A percentile compares a stretch with the other conserved stretches of the same genome.
These are phyloP conservation scores for Lepeophtheirus salmonis DNA, from an alignment of 1,140 invertebrate genomes.

Conservation along the genomic window DNA sequence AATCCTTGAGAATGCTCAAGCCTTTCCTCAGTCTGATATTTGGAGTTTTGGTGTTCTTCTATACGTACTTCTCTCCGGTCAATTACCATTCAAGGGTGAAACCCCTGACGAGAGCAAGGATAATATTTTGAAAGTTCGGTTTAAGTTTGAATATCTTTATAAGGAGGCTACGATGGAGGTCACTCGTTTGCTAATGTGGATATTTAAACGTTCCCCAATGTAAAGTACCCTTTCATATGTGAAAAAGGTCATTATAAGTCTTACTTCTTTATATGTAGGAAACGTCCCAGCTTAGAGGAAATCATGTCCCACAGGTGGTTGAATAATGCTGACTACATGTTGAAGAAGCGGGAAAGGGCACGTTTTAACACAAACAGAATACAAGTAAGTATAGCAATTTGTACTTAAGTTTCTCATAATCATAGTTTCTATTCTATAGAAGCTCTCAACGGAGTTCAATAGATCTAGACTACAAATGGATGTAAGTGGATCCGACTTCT, in stretches of 20 bases:
- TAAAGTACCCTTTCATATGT: too few relatives aligned
- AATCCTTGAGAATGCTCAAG: constrained; percentile 60
- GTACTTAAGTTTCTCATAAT: background rate
- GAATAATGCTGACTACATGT: constrained; percentile 70
- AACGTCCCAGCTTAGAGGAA: constrained; percentile 77
- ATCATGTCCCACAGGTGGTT: constrained; percentile 90
- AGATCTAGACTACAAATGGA: background rate
- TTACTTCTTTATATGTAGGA: constrained; percentile 38
- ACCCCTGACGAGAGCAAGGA: constrained; percentile 63
- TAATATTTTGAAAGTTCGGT: constrained; percentile 80
- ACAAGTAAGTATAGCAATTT: constrained; percentile 5
- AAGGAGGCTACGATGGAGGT: constrained; percentile 85
- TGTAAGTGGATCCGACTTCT: background rate
- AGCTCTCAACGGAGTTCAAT: background rate
- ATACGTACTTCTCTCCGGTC: constrained; percentile 83
- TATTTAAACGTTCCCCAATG: constrained; percentile 81
- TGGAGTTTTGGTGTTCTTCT: constrained; percentile 84
- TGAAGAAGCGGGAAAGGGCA: constrained; percentile 72
- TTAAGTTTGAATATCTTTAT: constrained; percentile 79
- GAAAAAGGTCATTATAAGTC: constrained; percentile 13
- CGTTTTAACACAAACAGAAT: constrained; percentile 58
- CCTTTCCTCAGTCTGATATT: constrained; percentile 74
- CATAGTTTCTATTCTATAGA: background rate
- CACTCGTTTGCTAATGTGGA: constrained; percentile 76
- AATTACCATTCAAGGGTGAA: constrained; percentile 68